These are phyloP conservation scores for Rhabdomys dilectus DNA, from an alignment of 2,113 vertebrate species.

Conservation along the genomic window DNA sequence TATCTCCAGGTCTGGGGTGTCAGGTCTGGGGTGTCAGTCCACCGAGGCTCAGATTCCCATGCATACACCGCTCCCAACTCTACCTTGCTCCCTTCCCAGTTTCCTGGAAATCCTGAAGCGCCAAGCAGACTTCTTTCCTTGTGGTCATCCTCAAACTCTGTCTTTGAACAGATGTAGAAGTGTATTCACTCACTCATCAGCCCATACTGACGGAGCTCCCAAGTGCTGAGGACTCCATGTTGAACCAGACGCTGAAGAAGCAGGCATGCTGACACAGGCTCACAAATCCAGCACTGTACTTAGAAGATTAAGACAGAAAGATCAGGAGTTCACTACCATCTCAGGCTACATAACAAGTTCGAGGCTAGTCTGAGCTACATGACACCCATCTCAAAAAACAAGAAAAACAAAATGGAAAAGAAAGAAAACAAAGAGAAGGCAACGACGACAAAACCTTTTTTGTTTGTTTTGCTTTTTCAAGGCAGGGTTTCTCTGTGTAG, in stretches of 20 bases:
- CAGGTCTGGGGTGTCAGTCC: background rate
- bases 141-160: background rate
- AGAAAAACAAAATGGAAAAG: background rate
- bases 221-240: background rate
- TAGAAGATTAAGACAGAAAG: background rate
- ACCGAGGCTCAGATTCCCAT: background rate
- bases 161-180: background rate
- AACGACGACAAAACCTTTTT: no score
- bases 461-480: no score
- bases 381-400: background rate
- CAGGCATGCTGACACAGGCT: background rate
- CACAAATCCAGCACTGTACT: background rate
- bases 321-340: background rate
- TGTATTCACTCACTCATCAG: background rate
- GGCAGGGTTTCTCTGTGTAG: no score
- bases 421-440: background rate
- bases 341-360: background rate
- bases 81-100: background rate
- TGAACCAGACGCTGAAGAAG: background rate
- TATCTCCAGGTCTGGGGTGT: no score
- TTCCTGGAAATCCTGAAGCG: background rate
- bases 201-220: background rate
- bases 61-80: background rate
- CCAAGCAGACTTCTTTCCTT: background rate
- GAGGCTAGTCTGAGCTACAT: background rate